Evolutionary conservation across 2,797 vertebrate species (phyloP).

Genomic region (Intellagama lesueurii): DNA sequence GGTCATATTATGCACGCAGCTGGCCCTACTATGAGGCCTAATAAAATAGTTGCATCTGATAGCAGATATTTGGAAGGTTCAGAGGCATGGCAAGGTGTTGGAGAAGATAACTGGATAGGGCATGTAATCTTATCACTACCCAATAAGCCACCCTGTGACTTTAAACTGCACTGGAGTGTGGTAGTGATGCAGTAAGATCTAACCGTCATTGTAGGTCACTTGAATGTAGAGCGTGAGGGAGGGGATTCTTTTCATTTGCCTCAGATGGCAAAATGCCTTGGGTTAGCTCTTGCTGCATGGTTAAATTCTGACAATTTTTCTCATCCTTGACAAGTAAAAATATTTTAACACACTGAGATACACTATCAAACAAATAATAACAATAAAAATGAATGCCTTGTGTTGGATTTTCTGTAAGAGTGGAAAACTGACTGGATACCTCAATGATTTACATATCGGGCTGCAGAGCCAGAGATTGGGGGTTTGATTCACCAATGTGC

Average conservation of each 20-base stretch:
- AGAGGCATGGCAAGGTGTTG: not conserved
- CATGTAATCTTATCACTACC: not conserved
- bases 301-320: too few species aligned
- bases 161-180: not conserved
- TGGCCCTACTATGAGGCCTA: not conserved
- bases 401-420: too few species aligned
- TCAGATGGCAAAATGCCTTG: not conserved
- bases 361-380: too few species aligned
- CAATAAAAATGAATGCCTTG: too few species aligned
- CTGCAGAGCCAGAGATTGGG: too few species aligned
- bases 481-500: too few species aligned
- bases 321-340: too few species aligned
- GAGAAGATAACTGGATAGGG: not conserved
- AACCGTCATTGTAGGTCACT: not conserved
- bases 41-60: not conserved
- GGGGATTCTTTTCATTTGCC: too few species aligned
- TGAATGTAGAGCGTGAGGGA: too few species aligned
- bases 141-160: not conserved
- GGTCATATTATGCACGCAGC: not conserved
- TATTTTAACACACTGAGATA: too few species aligned
- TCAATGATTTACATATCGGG: too few species aligned
- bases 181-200: not conserved
- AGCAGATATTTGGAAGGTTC: not conserved
- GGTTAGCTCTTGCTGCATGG: not conserved
- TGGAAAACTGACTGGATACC: too few species aligned